phyloP scores from a whole-genome alignment of 2,113 vertebrate genomes.

The Riparia riparia region DNA sequence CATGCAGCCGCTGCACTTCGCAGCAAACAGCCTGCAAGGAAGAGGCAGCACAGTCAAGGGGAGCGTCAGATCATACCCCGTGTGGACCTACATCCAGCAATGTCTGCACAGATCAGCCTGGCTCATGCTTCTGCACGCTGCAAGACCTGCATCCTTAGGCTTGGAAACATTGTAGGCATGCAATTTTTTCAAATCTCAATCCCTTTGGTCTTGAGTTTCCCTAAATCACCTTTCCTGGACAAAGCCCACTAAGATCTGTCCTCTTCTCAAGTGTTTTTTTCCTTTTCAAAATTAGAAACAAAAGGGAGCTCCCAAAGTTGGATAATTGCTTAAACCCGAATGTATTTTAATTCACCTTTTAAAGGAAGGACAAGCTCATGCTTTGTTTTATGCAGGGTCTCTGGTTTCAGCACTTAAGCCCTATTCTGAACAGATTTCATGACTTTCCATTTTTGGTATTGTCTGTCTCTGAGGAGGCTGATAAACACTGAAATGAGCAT shows the following conservation, averaged over 20 bases:
- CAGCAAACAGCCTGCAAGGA: constrained; percentile 88
- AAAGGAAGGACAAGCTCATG: neutral
- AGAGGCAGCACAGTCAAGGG: neutral
- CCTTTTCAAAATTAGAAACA: neutral
- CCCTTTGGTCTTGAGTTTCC: neutral
- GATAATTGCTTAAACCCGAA: neutral
- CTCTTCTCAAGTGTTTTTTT: neutral
- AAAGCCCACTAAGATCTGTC: neutral
- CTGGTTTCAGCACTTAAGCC: neutral
- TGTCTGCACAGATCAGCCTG: neutral
- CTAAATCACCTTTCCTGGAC: neutral
- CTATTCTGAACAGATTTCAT: neutral
- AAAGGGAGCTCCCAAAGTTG: neutral
- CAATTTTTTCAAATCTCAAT: neutral
- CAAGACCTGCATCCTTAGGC: neutral
- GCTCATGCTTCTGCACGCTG: neutral
- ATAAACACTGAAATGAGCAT: neutral
- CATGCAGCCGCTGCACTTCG: constrained; percentile 98
- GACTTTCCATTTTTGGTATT: neutral
- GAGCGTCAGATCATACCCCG: neutral
- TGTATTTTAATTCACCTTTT: neutral
- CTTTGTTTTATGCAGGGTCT: neutral
- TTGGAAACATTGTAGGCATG: neutral
- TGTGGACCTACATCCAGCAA: neutral
- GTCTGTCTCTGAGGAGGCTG: neutral